Evolutionary conservation across 2,888 invertebrate genomes (phyloP).

Genomic region (Caenorhabditis macrosperma): DNA sequence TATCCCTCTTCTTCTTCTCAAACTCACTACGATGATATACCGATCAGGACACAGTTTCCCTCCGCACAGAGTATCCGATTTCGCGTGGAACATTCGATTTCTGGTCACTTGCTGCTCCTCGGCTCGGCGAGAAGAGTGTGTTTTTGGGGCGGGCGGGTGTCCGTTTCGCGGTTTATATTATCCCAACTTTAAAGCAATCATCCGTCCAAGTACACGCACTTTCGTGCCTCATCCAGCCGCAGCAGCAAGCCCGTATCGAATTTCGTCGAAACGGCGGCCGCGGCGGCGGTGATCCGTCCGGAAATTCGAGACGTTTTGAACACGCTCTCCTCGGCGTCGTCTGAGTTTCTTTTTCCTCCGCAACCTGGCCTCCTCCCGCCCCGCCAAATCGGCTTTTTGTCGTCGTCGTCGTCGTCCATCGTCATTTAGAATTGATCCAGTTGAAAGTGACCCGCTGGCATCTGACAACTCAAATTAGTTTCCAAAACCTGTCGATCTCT

Average conservation of each 20-base stretch:
- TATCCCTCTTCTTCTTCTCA: too few relatives aligned
- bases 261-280: neutral
- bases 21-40: too few relatives aligned
- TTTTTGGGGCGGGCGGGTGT: slow-evolving; percentile 27
- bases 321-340: neutral
- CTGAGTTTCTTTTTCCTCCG: slow-evolving; percentile 9
- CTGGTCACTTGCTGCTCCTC: slow-evolving; percentile 4
- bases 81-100: slow-evolving; percentile 4
- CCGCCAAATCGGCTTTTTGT: slow-evolving; percentile 13
- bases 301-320: slow-evolving; percentile 56
- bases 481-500: slow-evolving; percentile 21
- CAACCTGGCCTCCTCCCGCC: slow-evolving; percentile 2
- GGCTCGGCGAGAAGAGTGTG: too few relatives aligned
- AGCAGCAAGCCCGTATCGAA: slow-evolving; percentile 22
- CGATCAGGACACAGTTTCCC: slow-evolving; percentile 4
- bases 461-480: slow-evolving; percentile 55
- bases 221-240: slow-evolving; percentile 2
- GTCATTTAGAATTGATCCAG: neutral
- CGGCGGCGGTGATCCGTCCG: slow-evolving; percentile 42
- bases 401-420: neutral
- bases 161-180: slow-evolving; percentile 8
- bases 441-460: slow-evolving; percentile 6
- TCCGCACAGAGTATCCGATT: neutral
- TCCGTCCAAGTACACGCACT: slow-evolving; percentile 30
- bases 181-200: slow-evolving; percentile 25